Base-by-base conservation (phyloP, 2,888 invertebrate genomes). In the Mesoligia furuncula region DNA sequence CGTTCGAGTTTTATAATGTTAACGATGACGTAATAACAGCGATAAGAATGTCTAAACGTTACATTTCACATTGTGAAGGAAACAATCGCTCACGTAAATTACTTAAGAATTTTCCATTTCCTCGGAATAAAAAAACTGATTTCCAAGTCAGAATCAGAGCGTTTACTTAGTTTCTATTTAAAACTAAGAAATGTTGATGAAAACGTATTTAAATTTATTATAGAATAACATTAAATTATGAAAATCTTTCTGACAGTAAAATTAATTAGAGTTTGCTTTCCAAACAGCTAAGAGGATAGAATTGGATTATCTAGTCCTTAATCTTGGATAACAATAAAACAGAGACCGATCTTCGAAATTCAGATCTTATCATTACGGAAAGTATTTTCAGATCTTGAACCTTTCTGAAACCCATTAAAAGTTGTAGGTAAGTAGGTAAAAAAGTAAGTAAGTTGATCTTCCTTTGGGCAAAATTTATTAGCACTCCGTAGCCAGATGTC, bases 381-480 rank as follows among this genome's bases (percentile, higher is more conserved):
- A 73, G n/a, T 51, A 57, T 81, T 71, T 65, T 54, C 73, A 64
- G 77, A 65, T 27, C 48, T 61, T 65, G 17, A 27, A 54, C 61
- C 8, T 59, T 51, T 15, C n/a, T 11, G 27, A 24, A 54, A 67
- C 17, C 66, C 70, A 85, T 80, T 65, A 31, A 39, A 59, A 13
- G 9, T 48, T 20, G 36, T 39, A 20, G 45, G 54, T 54, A 61
- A 31, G 54, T 77, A 66, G 6, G 39, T n/a, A 42, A 42, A 42
- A 42, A 42, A 42, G 11, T 42, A 42, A 42, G 42, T 42, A 42
- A 3, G 54, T 54, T 24, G 54, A 24, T 86, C 77, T 81, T 78
- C 82, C 80, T 87, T 73, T 69, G 39, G 64, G 31, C 48, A 75
- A 81, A 85, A 84, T 74, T 78, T 82, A 89, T 90, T 89, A 87